Evolutionary conservation across 2,113 vertebrate species (phyloP), one percentile per base, ranked within the genome.

Genomic region (Burhinus bistriatus): DNA sequence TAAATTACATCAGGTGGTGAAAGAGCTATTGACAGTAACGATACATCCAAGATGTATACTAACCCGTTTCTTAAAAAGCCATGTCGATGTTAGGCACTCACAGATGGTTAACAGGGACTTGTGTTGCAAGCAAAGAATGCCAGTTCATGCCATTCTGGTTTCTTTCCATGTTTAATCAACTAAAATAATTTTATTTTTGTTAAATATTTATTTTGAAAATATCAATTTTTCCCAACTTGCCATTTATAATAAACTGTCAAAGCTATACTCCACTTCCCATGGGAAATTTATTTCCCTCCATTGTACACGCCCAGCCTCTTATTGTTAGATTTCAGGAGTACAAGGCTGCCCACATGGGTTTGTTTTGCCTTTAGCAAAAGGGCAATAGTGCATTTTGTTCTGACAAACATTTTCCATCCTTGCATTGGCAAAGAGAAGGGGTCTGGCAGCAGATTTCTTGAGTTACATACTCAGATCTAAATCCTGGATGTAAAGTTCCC

Each of bases 281-380:
- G 95, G 86, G 96, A 93, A 71, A 64, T 78, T 45, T 64, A 18
- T 84, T 97, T 96, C 90, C 94, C 87, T 94, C 55, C 59, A 90
- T 96, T 96, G 96, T 96, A 68, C 38, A n/a, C 0, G 0, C 58
- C 36, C 93, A 73, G 75, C 49, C 91, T 82, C 72, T 92, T 68
- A 93, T 94, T 95, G 91, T 97, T 93, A 77, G 62, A 47, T 77
- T 83, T 77, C 19, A 81, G 44, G 61, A 88, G 27, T 52, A 71
- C 80, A 76, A 55, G 93, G 83, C 94, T 92, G 75, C 77, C 75
- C 2, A 0, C 20, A 21, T 80, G 78, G 55, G 70, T 89, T 89
- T 97, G 94, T 91, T 97, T 96, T 91, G 86, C 86, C 82, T 89
- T 77, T 49, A 93, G 94, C 34, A 64, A 89, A 94, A 93, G 57